Evolutionary conservation across 2,888 invertebrate genomes (phyloP).

Genomic region (Acleris holmiana): DNA sequence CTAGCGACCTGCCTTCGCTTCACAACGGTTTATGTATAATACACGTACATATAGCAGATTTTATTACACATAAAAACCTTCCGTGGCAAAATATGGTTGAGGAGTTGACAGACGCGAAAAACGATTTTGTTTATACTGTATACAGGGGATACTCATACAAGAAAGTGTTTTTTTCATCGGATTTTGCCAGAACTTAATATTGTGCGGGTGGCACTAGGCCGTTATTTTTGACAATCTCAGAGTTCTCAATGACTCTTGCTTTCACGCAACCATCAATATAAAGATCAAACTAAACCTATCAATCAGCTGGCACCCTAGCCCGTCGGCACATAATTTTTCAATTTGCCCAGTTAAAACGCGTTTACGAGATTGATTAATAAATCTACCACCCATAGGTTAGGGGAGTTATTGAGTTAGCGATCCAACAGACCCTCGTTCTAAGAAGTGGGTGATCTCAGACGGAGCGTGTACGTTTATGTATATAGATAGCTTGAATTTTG

Average conservation of each 20-base stretch:
- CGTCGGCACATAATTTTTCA: slow-evolving; percentile 77
- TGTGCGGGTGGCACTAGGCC: no score
- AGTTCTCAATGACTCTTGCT: slow-evolving; percentile 2
- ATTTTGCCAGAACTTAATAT: no score
- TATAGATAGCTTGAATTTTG: slow-evolving; percentile 24
- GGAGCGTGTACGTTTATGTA: slow-evolving; percentile 10
- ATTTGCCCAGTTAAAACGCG: slow-evolving; percentile 75
- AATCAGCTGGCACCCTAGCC: slow-evolving; percentile 47
- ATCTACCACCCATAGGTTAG: slow-evolving; percentile 62
- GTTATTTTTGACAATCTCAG: no score
- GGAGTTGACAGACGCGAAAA: no score
- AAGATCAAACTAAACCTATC: slow-evolving; percentile 37
- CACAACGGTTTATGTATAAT: no score
- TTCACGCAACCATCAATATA: slow-evolving; percentile 31
- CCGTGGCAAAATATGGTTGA: no score
- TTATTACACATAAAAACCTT: no score
- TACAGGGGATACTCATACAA: no score
- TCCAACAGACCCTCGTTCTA: slow-evolving; percentile 48
- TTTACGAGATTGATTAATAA: slow-evolving; percentile 82
- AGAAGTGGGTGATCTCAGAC: slow-evolving; percentile 46
- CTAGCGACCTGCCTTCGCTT: no score
- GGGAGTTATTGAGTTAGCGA: slow-evolving; percentile 73
- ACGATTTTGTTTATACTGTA: no score
- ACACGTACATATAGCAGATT: no score
- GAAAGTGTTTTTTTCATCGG: no score